These are phyloP conservation scores for Malurus leucopterus DNA, from an alignment of 2,797 vertebrate species.

Conservation along the genomic window DNA sequence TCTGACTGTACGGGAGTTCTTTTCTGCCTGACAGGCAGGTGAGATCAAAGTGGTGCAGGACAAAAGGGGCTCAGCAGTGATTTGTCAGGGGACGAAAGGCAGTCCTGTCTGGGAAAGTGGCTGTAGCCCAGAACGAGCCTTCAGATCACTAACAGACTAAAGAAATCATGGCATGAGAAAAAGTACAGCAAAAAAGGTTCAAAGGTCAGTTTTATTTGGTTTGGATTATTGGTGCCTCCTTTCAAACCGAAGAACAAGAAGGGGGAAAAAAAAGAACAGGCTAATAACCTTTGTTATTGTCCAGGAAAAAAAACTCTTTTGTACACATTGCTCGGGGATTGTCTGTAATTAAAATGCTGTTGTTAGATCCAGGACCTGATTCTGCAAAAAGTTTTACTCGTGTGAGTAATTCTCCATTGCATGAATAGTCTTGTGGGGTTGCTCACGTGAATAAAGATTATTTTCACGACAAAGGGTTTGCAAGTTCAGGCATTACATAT, in stretches of 20 bases:
- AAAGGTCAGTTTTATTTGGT: slow-evolving; percentile 89
- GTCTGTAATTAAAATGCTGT: slow-evolving; percentile 69
- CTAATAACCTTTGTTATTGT: slow-evolving; percentile 81
- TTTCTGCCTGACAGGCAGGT: slow-evolving; percentile 90
- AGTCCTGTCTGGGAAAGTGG: slow-evolving; percentile 78
- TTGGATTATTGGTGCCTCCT: slow-evolving; percentile 80
- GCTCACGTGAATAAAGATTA: slow-evolving; percentile 53
- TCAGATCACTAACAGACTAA: slow-evolving; percentile 84
- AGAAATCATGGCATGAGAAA: slow-evolving; percentile 86
- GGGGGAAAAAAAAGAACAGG: slow-evolving; percentile 68
- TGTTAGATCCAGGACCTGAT: slow-evolving; percentile 60
- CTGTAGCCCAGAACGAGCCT: slow-evolving; percentile 78
- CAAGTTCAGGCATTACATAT: slow-evolving; percentile 28
- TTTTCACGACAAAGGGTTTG: slow-evolving; percentile 21
- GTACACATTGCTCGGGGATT: slow-evolving; percentile 73
- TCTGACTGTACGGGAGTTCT: slow-evolving; percentile 86
- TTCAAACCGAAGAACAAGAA: slow-evolving; percentile 70
- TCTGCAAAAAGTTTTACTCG: slow-evolving; percentile 49
- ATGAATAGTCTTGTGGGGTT: slow-evolving; percentile 38
- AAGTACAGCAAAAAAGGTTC: slow-evolving; percentile 88
- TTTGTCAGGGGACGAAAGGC: slow-evolving; percentile 90
- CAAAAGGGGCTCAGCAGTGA: slow-evolving; percentile 91
- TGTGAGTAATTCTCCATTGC: slow-evolving; percentile 55
- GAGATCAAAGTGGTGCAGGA: slow-evolving; percentile 88
- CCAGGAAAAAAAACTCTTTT: slow-evolving; percentile 71